Base-by-base conservation (phyloP, 2,113 vertebrate genomes). In the Otus sunia region DNA sequence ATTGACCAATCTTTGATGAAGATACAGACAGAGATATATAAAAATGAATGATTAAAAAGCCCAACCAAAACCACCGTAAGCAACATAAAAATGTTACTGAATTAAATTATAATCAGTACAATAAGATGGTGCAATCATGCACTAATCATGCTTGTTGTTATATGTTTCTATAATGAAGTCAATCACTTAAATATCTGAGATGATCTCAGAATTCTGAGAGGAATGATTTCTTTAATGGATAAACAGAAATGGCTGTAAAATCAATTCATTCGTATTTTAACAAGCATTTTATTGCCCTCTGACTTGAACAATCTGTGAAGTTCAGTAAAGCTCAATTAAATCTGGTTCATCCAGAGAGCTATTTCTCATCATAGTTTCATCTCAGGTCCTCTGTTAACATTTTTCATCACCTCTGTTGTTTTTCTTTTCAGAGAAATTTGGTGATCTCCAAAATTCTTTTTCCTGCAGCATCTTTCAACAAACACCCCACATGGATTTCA, bases 291-390 rank as follows among this genome's bases (percentile, higher is more conserved):
- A 39, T 66, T 88, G 20, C n/a, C 5, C 13, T 83, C n/a, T 56
- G 50, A 72, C 18, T 78, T 78, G n/a, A 63, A 79, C 27, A 75
- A 80, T 88, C 75, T 83, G 36, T 86, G 71, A 86, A 85, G 34
- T 76, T 81, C 67, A 67, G 45, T 75, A 86, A 93, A 94, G 71
- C 55, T 83, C 71, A 86, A 18, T 77, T 91, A 94, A 94, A 79
- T 66, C 62, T 90, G 32, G 15, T 45, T 76, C 15, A 72, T 53
- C 29, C 4, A 6, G 62, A 55, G 63, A 86, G 78, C 26, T 85
- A 20, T 74, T 92, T 92, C 20, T 91, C 26, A 66, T 62, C 14
- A 26, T 11, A 71, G 15, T 37, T 29, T 94, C 43, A 49, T 73
- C 15, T 7, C 32, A 47, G 50, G 12, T 74, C 4, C 3, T 41